Base-by-base conservation (phyloP, 2,888 invertebrate genomes). In the Thecocarcelia acutangulata region DNA sequence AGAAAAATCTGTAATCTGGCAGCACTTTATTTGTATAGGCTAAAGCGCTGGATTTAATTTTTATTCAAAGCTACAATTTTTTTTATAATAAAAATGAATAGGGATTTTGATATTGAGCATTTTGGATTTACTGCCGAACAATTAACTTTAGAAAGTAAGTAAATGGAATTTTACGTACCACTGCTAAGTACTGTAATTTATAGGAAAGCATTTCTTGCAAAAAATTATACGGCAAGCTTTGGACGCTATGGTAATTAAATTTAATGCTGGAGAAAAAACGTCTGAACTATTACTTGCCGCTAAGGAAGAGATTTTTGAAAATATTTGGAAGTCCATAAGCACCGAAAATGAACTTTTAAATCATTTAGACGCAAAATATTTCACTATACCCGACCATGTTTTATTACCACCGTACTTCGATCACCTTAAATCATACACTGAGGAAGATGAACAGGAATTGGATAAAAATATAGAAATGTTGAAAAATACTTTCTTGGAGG, bases 301-400 rank as follows among this genome's bases (percentile, higher is more conserved):
- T 19, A 86, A 87, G 42, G 84, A 84, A 0, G 59, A 61, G 2
- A 87, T 90, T 0, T 69, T 84, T 1, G n/a, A 82, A 2, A 84
- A 86, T 4, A 86, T 90, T 56, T 76, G 83, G 37, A 54, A 74
- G 0, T 66, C 85, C 2, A 86, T 88, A 50, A 77, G 83, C 4
- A 21, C 59, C 2, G 85, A 84, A 4, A 74, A 89, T 0, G 56
- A 83, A 11, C 19, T 15, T 0, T 80, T 89, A 1, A 80, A 85
- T 3, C 69, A 85, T 3, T 54, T 89, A 28, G 88, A 90, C 74
- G 83, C 83, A 17, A 83, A 85, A 13, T 82, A 86, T 66, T 90
- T 90, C 66, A 81, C 84, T 0, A 85, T 90, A 33, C 90, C 90
- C 0, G 82, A 86, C 2, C 86, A 90, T 85, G 87, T 90, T 5